Conservation (phyloP, 2,888 invertebrate species). For the Aethes cnicana region DNA sequence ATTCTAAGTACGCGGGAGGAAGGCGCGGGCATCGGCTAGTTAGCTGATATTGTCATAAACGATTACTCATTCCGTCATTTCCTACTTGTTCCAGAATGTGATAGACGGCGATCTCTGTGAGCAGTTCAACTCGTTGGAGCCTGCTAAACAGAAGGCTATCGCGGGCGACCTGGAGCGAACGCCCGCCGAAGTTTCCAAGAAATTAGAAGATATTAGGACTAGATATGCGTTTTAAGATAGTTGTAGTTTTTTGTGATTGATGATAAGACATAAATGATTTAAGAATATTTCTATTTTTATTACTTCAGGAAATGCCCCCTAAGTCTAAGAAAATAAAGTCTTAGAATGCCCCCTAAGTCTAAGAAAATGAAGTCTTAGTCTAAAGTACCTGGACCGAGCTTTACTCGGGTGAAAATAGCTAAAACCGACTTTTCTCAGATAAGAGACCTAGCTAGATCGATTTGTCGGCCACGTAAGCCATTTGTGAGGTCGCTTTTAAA, state of each 20-base stretch:
- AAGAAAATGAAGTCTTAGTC: too few species aligned
- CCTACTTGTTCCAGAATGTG: conserved; percentile 88
- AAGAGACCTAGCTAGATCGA: too few species aligned
- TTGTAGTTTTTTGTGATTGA: conserved; percentile 22
- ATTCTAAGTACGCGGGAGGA: too few species aligned
- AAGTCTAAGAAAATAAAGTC: too few species aligned
- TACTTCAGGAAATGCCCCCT: too few species aligned
- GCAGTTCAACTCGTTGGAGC: conserved; percentile 98
- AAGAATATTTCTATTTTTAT: conserved; percentile 7
- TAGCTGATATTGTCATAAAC: neutral
- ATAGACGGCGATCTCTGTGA: conserved; percentile 99
- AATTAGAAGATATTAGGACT: conserved; percentile 98
- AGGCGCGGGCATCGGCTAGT: too few species aligned
- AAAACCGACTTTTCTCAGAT: too few species aligned
- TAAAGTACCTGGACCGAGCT: too few species aligned
- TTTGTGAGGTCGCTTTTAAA: too few species aligned
- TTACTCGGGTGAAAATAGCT: too few species aligned
- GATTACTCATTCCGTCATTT: neutral
- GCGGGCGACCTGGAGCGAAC: conserved; percentile 97
- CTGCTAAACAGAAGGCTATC: conserved; percentile 96
- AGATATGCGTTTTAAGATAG: conserved; percentile 96
- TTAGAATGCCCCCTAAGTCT: too few species aligned
- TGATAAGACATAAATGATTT: conserved; percentile 21
- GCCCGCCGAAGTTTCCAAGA: conserved; percentile 98
- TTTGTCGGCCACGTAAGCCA: too few species aligned